phyloP scores from a whole-genome alignment of 2,113 vertebrate species.

The Oreochromis tanganicae region DNA sequence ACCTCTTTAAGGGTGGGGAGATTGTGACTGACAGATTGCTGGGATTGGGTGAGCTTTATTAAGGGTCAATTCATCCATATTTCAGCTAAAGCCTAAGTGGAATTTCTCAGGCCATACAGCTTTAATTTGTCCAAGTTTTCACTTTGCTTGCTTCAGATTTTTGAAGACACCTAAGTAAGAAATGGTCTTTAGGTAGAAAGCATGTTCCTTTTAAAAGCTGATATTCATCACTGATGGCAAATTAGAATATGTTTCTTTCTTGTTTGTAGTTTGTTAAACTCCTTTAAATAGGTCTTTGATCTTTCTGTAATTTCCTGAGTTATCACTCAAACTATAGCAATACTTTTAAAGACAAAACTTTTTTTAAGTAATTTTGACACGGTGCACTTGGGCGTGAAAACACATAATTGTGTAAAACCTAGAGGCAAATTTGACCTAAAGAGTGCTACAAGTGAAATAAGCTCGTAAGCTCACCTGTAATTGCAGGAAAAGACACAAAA shows the following conservation, averaged over 20 bases:
- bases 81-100: background rate
- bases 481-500: background rate
- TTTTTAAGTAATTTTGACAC: background rate
- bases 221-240: background rate
- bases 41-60: background rate
- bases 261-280: background rate
- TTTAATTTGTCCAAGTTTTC: background rate
- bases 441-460: background rate
- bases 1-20: background rate
- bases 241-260: background rate
- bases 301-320: background rate
- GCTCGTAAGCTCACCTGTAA: background rate
- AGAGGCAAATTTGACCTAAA: background rate
- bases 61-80: background rate
- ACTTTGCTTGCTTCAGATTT: background rate
- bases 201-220: background rate
- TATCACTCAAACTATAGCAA: background rate
- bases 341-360: background rate
- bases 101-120: background rate
- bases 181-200: background rate
- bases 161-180: background rate
- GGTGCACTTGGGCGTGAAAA: background rate
- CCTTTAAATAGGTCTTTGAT: background rate
- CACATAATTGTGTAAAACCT: background rate
- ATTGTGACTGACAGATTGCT: background rate